Evolutionary conservation across 2,113 vertebrate species (phyloP), one percentile per base, ranked within the genome.

Genomic region (Bujurquina vittata): DNA sequence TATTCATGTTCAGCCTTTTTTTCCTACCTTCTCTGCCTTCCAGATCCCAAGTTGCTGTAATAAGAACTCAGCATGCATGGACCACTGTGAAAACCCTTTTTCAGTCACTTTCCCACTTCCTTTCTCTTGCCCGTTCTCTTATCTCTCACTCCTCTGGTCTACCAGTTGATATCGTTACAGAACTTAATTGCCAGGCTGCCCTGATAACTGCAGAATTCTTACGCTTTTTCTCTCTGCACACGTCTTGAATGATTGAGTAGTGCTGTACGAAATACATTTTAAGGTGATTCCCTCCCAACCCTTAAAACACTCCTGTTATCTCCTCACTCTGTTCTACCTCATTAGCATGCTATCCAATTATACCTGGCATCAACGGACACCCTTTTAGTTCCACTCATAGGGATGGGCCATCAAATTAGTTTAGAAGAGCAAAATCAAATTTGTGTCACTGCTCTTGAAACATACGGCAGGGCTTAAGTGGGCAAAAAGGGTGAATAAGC

Each of bases 341-440:
- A 92, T 93, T 93, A 93, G 88, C 61, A 26, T 59, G 69, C 90
- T 85, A 91, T 92, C 86, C 92, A 95, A 94, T 94, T 94, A 89
- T 81, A 90, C 78, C 84, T 91, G 87, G 83, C 90, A 87, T 90
- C 79, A 88, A 63, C 77, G 75, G 79, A 90, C 87, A 90, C 61
- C 82, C 87, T 92, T 93, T 93, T 91, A 93, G 92, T 78, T 81
- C 69, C 79, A 78, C 84, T 90, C 72, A 62, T 37, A 83, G 79
- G 85, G 84, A 89, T 78, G 85, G 87, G 63, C 86, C 85, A 60
- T 87, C 80, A 93, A 94, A 94, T 94, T 74, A 94, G 91, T 93
- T 94, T 91, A 93, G 75, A 84, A 75, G 83, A 87, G 77, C 55
- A 1, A 87, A 93, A 94, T 94, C 89, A 77, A 90, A 94, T 95